Evolutionary conservation across 1,140 invertebrate species (phyloP), one percentile per base, ranked within the genome.

Genomic region (Aethina tumida): DNA sequence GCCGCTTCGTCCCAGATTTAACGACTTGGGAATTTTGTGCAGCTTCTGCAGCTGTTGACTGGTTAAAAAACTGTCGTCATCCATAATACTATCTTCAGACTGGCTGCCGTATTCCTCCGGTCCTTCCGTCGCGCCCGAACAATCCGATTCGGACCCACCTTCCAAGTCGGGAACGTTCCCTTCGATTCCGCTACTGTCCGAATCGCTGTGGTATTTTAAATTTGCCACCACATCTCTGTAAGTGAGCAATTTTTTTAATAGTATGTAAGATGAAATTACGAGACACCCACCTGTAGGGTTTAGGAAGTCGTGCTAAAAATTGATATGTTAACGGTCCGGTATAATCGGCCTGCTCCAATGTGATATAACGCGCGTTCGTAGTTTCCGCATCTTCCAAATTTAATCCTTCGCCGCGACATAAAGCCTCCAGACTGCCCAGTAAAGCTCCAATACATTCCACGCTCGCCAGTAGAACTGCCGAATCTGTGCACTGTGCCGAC

Each of bases 381-480:
- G 76, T 72, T 9, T 72, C 64, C 0, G 74, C 70, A 12, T 66
- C 64, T 27, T 63, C 54, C 41, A 75, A 69, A 53, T 66, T 70
- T 46, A 86, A 63, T 0, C 68, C 69, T 64, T 82, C 68, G 1
- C 79, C 79, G 7, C 73, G 73, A 53, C 82, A 84, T 0, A 94
- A 65, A 41, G 81, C 76, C 58, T 92, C 83, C 13, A 96, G 63
- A 4, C 87, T 83, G 20, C 78, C 77, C 9, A 95, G 64, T 47
- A 96, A 71, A 0, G 84, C 77, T 4, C 86, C 79, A 10, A 93
- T 79, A 56, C 89, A 92, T 36, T 80, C 79, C 1, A 93, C 83
- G 54, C 83, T 83, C 0, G 81, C 79, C 36, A 81, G 72, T 20
- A 88, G 68, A 9, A 88, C 75, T 33, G 75, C 67, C n/a, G 81